phyloP scores from a whole-genome alignment of 2,797 vertebrate species.

The Dermochelys coriacea region DNA sequence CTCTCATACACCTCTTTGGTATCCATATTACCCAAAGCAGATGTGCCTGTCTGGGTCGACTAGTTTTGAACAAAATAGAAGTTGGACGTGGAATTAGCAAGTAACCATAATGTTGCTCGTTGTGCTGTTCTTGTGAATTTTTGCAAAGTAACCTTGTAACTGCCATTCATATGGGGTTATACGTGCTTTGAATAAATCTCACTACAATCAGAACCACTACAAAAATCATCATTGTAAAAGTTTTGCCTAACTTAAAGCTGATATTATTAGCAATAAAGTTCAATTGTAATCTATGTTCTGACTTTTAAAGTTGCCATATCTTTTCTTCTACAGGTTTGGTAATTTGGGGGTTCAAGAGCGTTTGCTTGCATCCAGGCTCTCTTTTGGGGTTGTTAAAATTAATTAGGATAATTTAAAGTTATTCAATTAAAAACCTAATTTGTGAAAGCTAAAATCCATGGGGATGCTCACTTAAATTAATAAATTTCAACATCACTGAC shows the following conservation, averaged over 20 bases:
- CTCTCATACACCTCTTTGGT: not conserved
- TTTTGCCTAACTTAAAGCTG: not conserved
- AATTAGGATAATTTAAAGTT: not conserved
- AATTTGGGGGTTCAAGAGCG: not conserved
- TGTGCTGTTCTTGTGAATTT: not conserved
- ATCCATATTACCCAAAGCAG: not conserved
- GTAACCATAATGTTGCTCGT: not conserved
- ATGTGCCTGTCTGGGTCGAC: not conserved
- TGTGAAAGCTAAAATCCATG: not conserved
- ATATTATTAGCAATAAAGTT: not conserved
- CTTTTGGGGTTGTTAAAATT: not conserved
- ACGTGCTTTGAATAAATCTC: not conserved
- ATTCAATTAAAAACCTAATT: not conserved
- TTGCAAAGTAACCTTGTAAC: not conserved
- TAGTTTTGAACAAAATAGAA: not conserved
- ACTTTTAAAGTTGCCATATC: not conserved
- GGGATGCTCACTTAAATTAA: not conserved
- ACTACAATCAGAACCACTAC: not conserved
- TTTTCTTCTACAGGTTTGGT: not conserved
- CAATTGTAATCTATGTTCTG: not conserved
- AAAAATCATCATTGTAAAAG: not conserved
- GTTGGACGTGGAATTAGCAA: not conserved
- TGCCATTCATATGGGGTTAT: not conserved
- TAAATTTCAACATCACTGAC: not conserved
- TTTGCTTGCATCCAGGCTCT: not conserved